Evolutionary conservation across 2,797 vertebrate species (phyloP), one percentile per base, ranked within the genome.

Genomic region (Cichlasoma orientale): DNA sequence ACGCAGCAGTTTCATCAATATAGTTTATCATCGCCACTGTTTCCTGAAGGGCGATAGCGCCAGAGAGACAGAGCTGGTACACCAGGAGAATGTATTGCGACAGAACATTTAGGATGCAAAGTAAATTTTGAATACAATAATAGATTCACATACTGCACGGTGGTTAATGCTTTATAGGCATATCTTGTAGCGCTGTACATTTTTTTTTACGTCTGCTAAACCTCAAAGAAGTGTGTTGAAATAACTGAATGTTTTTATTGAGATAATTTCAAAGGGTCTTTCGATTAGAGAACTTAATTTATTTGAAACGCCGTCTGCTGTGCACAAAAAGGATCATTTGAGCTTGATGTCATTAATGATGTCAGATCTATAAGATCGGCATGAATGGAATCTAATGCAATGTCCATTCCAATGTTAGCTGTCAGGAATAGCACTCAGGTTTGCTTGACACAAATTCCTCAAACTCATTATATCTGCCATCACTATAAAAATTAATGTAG

Each of bases 1-100:
- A 84, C 31, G 47, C 75, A 63, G 80, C 44, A 54, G 74, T 85
- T 88, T 81, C 74, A 80, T 87, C 84, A 78, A 83, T 68, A 50
- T 73, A 82, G 63, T 82, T 75, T 61, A 85, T 78, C 75, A 83
- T 56, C 77, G 52, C 9, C 76, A 77, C 29, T 50, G 57, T 83
- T 77, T 78, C 63, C 78, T 80, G 33, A 47, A 55, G 52, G 52
- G 25, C 3, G 41, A 29, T 38, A 12, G 56, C 41, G 31, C 55
- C 53, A 18, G 29, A 63, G 79, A 18, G 57, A 9, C 21, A 29
- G 23, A 58, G 36, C 31, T 55, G 56, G 29, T 25, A 52, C n/a
- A 14, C 25, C n/a, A 13, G 25, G 7, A 47, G 72, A 66, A 72
- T 41, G 33, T 47, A 54, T 19, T 66, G 74, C 6, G 5, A 75